Conservation (phyloP, 2,888 invertebrate species). For the Cepaea hortensis region DNA sequence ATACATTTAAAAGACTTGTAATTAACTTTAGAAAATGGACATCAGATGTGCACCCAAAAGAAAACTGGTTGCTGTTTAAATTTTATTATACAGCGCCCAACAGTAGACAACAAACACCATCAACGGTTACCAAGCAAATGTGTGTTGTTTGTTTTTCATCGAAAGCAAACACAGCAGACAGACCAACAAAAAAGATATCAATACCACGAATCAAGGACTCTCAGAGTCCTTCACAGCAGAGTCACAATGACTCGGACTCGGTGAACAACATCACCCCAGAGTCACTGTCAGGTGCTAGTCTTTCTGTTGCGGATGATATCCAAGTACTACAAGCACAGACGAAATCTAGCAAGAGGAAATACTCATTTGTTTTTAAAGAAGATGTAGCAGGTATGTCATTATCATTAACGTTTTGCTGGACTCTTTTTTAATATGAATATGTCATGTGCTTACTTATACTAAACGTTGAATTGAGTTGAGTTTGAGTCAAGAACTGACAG, state of each 20-base stretch:
- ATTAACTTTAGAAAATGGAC: too few species aligned
- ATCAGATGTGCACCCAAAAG: too few species aligned
- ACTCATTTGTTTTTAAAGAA: slow-evolving; percentile 12
- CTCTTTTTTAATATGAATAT: background rate
- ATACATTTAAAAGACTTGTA: too few species aligned
- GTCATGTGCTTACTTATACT: background rate
- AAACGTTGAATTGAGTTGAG: too few species aligned
- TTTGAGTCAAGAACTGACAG: too few species aligned
- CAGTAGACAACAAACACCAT: background rate
- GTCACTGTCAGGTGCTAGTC: too few species aligned
- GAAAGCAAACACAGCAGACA: background rate
- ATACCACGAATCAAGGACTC: background rate
- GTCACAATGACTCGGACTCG: too few species aligned
- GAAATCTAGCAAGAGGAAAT: background rate
- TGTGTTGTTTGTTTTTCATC: background rate
- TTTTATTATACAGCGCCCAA: too few species aligned
- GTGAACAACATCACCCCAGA: background rate
- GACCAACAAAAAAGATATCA: background rate
- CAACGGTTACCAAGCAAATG: background rate
- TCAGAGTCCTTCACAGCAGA: background rate
- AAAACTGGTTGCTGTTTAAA: too few species aligned
- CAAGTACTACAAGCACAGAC: background rate
- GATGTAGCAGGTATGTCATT: background rate
- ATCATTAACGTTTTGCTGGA: background rate
- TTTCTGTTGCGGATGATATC: background rate